Evolutionary conservation across 2,113 vertebrate species (phyloP), one percentile per base, ranked within the genome.

Genomic region (Scomber scombrus): DNA sequence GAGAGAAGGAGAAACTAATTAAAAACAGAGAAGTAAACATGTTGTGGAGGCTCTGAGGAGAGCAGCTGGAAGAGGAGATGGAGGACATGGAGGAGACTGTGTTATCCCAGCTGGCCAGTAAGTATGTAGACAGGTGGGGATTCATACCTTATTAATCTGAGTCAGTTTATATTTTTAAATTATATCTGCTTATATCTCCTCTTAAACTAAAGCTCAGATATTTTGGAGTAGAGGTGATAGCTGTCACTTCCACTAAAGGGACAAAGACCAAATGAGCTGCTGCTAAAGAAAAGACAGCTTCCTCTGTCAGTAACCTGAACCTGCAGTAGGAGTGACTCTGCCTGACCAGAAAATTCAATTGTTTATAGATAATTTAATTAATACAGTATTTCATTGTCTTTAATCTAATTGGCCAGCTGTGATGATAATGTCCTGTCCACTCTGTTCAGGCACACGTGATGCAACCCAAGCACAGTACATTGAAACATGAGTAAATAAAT

Each of bases 71-170:
- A 43, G 23, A 40, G 54, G 15, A 26, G 23, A 26, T 26, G 23
- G 23, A 26, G 23, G 1, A 47, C 16, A 16, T 21, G 47, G 46
- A 64, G 34, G 67, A 62, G 55, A 82, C 69, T 66, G 8, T 21
- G 34, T 72, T 11, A 49, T 85, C 73, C 3, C 82, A 85, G 83
- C 81, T 74, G 78, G 84, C 46, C 80, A 85, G 8, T 47, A 15
- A 7, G 47, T 67, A 29, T 64, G 5, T 23, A 23, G 31, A 34
- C 31, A 34, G 31, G 5, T 40, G 34, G 34, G 7, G 34, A 40
- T 40, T 26, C 23, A 9, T 40, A 9, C 7, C 9, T 10, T 1
- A 8, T 40, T 40, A 9, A 40, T 40, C 34, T 9, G 34, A 9
- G 7, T 40, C 34, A 40, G 7, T 40, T 40, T 40, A 40, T 9